Base-by-base conservation (phyloP, 2,888 invertebrate species). In the Galerucella calmariensis region DNA sequence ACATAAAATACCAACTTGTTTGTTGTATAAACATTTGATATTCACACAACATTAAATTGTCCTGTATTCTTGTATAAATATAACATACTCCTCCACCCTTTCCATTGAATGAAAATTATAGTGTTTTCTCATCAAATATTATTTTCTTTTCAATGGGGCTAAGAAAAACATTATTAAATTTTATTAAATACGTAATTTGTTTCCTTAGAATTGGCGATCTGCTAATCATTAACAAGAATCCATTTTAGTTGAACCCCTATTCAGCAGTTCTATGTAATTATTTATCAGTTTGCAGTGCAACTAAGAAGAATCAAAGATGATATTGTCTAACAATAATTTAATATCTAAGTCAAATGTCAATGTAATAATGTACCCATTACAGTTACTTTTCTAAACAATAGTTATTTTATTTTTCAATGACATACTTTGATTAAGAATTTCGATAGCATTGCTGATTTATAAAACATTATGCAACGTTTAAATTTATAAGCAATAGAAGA, bases 371-470 rank as follows among this genome's bases (percentile, higher is more conserved):
- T 61, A 35, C 12, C 11, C 16, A 41, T 9, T n/a, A 14, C 10
- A 62, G 62, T 41, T 8, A n/a, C 35, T 62, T 10, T 62, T 35
- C 41, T 3, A 35, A 62, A 41, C n/a, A 41, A 41, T 41, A 1
- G 12, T 35, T 41, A n/a, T 35, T 62, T 6, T n/a, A 1, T 41
- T 41, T 62, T 41, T 62, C 41, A 41, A 62, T 35, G 62, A 41
- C 62, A 62, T 62, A 62, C 62, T 62, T 62, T 62, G 14, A 41
- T 62, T 14, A 61, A 8, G 1, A 41, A n/a, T 41, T n/a, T 35
- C 62, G 5, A 35, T 6, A 4, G 8, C 2, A 8, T 41, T 16
- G 14, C 16, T 56, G 1, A 8, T 35, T 61, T 24, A 61, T 16
- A 61, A n/a, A 35, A 61, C 6, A 27, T 61, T 35, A 35, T 61